phyloP scores from a whole-genome alignment of 1,140 invertebrate genomes.

The Drosophila busckii region DNA sequence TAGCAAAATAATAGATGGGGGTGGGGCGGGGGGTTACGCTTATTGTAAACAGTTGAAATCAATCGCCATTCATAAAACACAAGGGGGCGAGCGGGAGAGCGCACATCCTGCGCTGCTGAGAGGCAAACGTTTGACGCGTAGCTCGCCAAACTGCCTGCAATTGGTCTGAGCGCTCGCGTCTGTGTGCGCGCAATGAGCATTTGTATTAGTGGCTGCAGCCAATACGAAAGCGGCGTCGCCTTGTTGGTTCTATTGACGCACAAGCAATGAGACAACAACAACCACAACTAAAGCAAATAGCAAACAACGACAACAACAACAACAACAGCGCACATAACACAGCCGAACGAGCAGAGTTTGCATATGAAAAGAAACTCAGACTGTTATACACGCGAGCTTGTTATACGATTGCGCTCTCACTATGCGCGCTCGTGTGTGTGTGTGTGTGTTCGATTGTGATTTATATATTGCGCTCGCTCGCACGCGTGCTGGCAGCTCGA shows the following conservation, averaged over 20 bases:
- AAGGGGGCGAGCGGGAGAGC: too few relatives aligned
- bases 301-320: slow-evolving; percentile 18
- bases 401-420: slow-evolving; percentile 44
- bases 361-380: too few relatives aligned
- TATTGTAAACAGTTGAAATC: too few relatives aligned
- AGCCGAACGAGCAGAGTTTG: slow-evolving; percentile 26
- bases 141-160: slow-evolving; percentile 68
- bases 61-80: too few relatives aligned
- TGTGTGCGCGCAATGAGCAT: slow-evolving; percentile 69
- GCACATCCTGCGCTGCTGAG: too few relatives aligned
- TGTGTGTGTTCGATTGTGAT: slow-evolving; percentile 39
- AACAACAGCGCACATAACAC: background rate
- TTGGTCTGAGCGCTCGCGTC: slow-evolving; percentile 64
- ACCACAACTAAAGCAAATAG: slow-evolving; percentile 25
- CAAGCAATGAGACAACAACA: slow-evolving; percentile 50
- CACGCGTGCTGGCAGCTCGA: slow-evolving; percentile 3
- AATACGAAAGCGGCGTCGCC: slow-evolving; percentile 56
- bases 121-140: too few relatives aligned
- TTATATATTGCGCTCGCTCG: slow-evolving; percentile 62
- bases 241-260: slow-evolving; percentile 61
- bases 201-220: slow-evolving; percentile 70
- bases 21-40: too few relatives aligned
- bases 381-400: slow-evolving; percentile 58
- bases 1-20: too few relatives aligned
- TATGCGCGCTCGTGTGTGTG: slow-evolving; percentile 9